These are phyloP conservation scores for Chrysolina oricalcia DNA, from an alignment of 2,888 invertebrate genomes.

Conservation along the genomic window DNA sequence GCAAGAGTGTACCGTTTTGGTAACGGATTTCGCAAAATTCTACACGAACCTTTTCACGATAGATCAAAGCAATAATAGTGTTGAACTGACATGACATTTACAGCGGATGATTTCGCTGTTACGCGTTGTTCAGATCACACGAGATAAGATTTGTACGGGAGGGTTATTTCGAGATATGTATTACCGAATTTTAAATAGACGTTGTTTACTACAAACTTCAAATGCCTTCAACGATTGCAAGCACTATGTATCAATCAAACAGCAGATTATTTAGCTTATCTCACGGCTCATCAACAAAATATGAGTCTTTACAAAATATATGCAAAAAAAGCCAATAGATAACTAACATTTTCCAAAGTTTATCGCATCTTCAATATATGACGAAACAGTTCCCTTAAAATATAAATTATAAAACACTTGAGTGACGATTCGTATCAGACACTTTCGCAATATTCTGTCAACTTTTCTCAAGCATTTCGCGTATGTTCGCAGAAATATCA, in stretches of 20 bases:
- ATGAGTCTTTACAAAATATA: too few species aligned
- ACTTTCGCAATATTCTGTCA: constrained; percentile 10
- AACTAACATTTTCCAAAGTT: neutral
- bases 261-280: too few species aligned
- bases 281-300: too few species aligned
- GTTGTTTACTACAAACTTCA: neutral
- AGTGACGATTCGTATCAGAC: neutral
- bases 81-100: constrained; percentile 20
- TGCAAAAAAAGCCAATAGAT: too few species aligned
- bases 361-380: neutral
- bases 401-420: neutral
- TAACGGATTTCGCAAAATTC: constrained; percentile 47
- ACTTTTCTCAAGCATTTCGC: neutral
- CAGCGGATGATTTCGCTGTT: neutral
- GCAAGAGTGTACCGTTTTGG: constrained; percentile 50
- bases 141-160: neutral
- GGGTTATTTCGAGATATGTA: neutral
- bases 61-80: constrained; percentile 1
- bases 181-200: neutral
- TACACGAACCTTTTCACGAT: constrained; percentile 29
- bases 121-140: neutral
- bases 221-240: too few species aligned
- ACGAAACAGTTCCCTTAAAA: neutral
- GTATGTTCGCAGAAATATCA: constrained; percentile 19
- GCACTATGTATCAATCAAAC: too few species aligned